These are phyloP conservation scores for Mesochorus sp. DNA, from an alignment of 2,888 invertebrate species.

Conservation along the genomic window DNA sequence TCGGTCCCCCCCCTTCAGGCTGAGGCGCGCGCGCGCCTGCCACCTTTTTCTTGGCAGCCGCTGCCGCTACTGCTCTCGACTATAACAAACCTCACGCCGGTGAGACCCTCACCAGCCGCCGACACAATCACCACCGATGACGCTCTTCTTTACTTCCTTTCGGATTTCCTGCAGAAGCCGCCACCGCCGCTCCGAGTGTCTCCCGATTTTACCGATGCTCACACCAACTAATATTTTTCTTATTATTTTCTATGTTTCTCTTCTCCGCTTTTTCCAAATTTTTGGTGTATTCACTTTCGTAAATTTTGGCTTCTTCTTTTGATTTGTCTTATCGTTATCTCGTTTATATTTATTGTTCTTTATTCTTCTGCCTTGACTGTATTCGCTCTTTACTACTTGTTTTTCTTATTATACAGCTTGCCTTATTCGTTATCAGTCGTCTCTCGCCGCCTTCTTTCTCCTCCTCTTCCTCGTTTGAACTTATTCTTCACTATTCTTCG, in stretches of 20 bases:
- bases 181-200: conserved; percentile 59
- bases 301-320: conserved; percentile 64
- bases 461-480: conserved; percentile 66
- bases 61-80: conserved; percentile 84
- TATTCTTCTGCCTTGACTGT: conserved; percentile 47
- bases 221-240: conserved; percentile 60
- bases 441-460: conserved; percentile 67
- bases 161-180: conserved; percentile 56
- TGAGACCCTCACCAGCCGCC: conserved; percentile 71
- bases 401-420: conserved; percentile 58
- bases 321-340: conserved; percentile 47
- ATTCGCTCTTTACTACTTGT: conserved; percentile 57
- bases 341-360: conserved; percentile 62
- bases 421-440: conserved; percentile 56
- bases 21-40: conserved; percentile 59
- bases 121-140: conserved; percentile 60
- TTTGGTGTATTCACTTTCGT: conserved; percentile 64
- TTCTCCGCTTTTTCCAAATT: conserved; percentile 60
- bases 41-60: conserved; percentile 82
- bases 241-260: conserved; percentile 63
- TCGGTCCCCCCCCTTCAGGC: conserved; percentile 68
- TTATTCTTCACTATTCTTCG: conserved; percentile 78
- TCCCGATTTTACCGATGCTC: conserved; percentile 60
- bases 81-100: conserved; percentile 82
- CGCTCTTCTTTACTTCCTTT: conserved; percentile 52